Percentiles rank a stretch among this genome's conserved stretches.
phyloP scores from a whole-genome alignment of 2,888 invertebrate species.

The Phengaris arion region DNA sequence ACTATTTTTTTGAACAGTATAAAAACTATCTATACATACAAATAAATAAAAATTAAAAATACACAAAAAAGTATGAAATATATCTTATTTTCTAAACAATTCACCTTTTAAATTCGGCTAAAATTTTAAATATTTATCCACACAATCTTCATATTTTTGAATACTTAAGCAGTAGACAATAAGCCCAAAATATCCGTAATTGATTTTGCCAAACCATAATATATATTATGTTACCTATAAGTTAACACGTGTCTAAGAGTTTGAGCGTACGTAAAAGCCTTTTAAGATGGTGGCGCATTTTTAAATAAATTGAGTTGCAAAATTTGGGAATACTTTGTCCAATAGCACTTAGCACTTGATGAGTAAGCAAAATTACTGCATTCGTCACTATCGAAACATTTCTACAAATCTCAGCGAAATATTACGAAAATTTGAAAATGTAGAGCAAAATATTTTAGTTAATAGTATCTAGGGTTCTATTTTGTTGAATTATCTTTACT shows the following conservation, averaged over 20 bases:
- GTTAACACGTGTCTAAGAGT: constrained; percentile 34
- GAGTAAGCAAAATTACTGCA: neutral
- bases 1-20: no score
- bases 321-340: constrained; percentile 28
- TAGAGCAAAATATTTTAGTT: neutral
- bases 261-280: constrained; percentile 38
- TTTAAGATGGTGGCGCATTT: constrained; percentile 41
- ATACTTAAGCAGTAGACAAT: no score
- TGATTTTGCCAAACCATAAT: no score
- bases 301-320: constrained; percentile 38
- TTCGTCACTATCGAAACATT: neutral
- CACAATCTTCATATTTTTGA: no score
- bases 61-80: no score
- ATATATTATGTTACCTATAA: constrained; percentile 32
- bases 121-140: no score
- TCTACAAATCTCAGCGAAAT: neutral
- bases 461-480: neutral
- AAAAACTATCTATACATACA: no score
- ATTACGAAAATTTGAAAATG: neutral
- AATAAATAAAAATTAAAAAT: no score
- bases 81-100: no score
- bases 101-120: no score
- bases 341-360: constrained; percentile 25
- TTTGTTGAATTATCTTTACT: neutral
- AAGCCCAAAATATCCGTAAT: no score